These are phyloP conservation scores for Melitaea athalia DNA, from an alignment of 2,888 invertebrate species.

Conservation along the genomic window DNA sequence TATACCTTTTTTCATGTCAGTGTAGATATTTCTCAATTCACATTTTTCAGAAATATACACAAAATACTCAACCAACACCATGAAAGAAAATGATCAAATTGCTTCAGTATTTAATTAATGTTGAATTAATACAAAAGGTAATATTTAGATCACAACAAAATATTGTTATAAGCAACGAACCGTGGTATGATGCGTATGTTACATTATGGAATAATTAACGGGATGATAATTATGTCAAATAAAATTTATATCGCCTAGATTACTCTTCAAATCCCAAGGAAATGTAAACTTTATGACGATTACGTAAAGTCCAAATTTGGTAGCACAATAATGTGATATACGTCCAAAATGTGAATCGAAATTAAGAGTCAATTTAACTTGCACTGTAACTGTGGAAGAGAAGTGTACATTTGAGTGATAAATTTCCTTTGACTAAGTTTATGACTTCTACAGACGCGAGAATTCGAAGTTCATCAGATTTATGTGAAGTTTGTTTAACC, in stretches of 20 bases:
- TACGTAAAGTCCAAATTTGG: background rate
- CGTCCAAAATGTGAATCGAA: conserved; percentile 11
- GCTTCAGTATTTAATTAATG: background rate
- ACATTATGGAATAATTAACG: conserved; percentile 8
- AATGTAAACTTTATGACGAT: background rate
- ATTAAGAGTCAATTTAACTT: conserved; percentile 62
- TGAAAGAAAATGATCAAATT: background rate
- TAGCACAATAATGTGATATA: background rate
- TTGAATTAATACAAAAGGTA: background rate
- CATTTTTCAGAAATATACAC: too few species aligned
- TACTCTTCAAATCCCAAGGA: background rate
- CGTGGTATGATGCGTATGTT: background rate
- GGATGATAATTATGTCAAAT: background rate
- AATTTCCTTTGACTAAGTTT: conserved; percentile 47
- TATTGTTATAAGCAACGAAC: background rate
- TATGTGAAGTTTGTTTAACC: conserved; percentile 14
- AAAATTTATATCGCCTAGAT: background rate
- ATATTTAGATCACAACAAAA: background rate
- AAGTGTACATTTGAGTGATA: conserved; percentile 47
- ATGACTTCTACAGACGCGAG: conserved; percentile 26
- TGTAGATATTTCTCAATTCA: too few species aligned
- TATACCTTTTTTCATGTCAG: too few species aligned
- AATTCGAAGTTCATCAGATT: conserved; percentile 24
- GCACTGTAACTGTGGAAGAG: conserved; percentile 50
- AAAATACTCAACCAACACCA: background rate